Evolutionary conservation across 2,888 invertebrate genomes (phyloP), one percentile per base, ranked within the genome.

Genomic region (Nysson spinosus): DNA sequence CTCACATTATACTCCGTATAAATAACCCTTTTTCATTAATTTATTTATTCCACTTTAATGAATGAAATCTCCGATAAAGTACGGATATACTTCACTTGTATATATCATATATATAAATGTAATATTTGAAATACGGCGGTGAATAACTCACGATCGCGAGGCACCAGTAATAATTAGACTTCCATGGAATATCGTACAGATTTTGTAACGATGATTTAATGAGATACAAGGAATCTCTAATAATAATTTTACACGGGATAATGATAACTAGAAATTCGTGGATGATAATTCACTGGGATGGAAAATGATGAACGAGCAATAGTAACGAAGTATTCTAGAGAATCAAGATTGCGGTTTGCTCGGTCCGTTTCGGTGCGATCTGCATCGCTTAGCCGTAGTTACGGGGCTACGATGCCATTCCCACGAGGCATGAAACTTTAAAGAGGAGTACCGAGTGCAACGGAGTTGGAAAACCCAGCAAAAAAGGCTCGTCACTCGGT

Each of bases 381-480:
- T 60, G 71, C 60, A 72, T 60, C 69, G 72, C 69, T 73, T 77
- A 72, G 69, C 67, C 66, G 69, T 70, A 69, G 69, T 42, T 50
- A 51, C 61, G 40, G 49, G 52, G 54, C 69, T 58, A 57, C 79
- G 69, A 75, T 55, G 62, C 70, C 58, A 68, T 78, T 79, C 72
- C 74, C 78, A 72, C 69, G 64, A 69, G 69, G 72, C 69, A 72
- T 77, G 79, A 78, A 75, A 78, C 66, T 75, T 78, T 78, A 75
- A 79, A 79, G 69, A 69, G 69, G 64, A n/a, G 61, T 58, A 52
- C 55, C 37, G 32, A 49, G 56, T 42, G 24, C 14, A 14, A 35
- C 37, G 44, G 50, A 57, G 44, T 54, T 49, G 37, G 43, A 65
- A 49, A 58, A 46, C 50, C 49, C 35, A 58, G 57, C 30, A 54